Conservation (phyloP, 2,113 vertebrate species). For the Antigone vipio region DNA sequence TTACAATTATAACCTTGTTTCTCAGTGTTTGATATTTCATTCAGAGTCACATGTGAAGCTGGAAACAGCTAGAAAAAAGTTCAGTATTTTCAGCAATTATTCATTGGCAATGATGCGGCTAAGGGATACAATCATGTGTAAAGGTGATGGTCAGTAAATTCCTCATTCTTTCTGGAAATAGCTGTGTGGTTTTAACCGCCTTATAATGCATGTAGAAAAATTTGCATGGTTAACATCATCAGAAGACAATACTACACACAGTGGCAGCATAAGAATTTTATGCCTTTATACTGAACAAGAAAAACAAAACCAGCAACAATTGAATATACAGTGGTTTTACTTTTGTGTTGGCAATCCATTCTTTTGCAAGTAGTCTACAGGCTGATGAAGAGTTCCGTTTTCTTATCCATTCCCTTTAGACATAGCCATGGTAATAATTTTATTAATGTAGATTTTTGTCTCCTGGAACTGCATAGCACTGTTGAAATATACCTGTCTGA, state of each 20-base stretch:
- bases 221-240: not conserved
- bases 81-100: not conserved
- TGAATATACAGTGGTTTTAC: not conserved
- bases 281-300: not conserved
- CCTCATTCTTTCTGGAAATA: not conserved
- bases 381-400: not conserved
- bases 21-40: not conserved
- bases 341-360: not conserved
- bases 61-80: not conserved
- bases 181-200: not conserved
- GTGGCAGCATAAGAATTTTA: not conserved
- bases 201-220: not conserved
- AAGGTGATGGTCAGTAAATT: not conserved
- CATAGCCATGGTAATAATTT: not conserved
- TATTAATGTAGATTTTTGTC: not conserved
- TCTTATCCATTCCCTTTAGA: not conserved
- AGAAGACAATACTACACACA: not conserved
- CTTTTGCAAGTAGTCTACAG: not conserved
- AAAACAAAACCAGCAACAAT: not conserved
- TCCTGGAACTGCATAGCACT: not conserved
- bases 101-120: not conserved
- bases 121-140: not conserved
- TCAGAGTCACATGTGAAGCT: not conserved
- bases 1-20: not conserved
- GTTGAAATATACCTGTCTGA: not conserved